These are phyloP conservation scores for Thyatira batis DNA, from an alignment of 2,888 invertebrate species.

Conservation along the genomic window DNA sequence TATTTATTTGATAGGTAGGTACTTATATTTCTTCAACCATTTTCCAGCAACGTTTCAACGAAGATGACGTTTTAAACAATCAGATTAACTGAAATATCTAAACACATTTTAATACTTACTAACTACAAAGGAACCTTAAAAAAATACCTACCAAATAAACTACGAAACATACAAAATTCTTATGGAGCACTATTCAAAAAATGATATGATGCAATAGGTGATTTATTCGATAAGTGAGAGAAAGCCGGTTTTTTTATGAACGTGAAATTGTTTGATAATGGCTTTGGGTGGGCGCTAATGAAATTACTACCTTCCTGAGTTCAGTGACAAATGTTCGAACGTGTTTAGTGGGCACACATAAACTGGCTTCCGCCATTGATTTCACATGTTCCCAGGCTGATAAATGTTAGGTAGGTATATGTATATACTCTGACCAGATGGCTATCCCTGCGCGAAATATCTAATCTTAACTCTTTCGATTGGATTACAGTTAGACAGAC, in stretches of 20 bases:
- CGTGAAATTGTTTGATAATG: constrained; percentile 2
- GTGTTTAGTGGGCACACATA: background rate
- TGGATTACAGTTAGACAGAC: too few relatives aligned
- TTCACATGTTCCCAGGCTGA: too few relatives aligned
- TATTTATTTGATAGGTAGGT: too few relatives aligned
- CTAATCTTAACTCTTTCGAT: too few relatives aligned
- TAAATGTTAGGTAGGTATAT: too few relatives aligned
- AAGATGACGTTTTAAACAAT: too few relatives aligned
- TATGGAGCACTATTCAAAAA: background rate
- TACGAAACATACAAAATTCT: background rate
- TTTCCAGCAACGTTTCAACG: too few relatives aligned
- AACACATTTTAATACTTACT: background rate
- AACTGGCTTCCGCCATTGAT: too few relatives aligned
- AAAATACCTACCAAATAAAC: background rate
- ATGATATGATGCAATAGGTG: background rate
- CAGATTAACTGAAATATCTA: too few relatives aligned
- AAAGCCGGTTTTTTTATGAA: background rate
- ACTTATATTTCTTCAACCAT: too few relatives aligned
- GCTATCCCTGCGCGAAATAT: too few relatives aligned
- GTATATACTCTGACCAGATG: too few relatives aligned
- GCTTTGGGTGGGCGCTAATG: background rate
- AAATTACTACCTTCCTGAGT: background rate
- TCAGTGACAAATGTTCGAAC: background rate
- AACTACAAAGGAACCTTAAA: background rate
- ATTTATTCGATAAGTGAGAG: constrained; percentile 3